Evolutionary conservation across 2,113 vertebrate genomes (phyloP), one percentile per base, ranked within the genome.

Genomic region (Hucho hucho): DNA sequence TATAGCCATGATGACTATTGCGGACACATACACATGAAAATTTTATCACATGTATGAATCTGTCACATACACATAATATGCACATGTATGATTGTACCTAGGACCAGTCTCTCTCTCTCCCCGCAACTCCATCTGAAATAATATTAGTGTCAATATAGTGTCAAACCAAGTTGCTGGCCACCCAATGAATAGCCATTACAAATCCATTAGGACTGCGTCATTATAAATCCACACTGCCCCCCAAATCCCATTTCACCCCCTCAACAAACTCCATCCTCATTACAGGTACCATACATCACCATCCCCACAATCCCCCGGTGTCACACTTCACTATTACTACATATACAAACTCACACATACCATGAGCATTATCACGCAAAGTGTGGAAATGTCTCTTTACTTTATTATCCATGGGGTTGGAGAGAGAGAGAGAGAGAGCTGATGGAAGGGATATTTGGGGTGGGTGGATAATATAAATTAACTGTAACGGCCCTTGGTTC

Each of bases 201-300:
- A 93, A 96, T 93, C 92, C 85, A 93, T 94, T 94, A 92, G 90
- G 91, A 84, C 86, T 81, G 88, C 92, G 92, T 94, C 92, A 90
- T 94, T 93, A 93, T 89, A 83, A 92, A 92, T 92, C 93, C 92
- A 91, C 88, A 90, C 91, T 89, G 91, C 87, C 93, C 93, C 65
- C 88, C 89, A 94, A 94, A 95, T 95, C 94, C 92, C 92, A 95
- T 95, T 94, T 94, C 93, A 93, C 91, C 79, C 92, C 92, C 90
- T 90, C 79, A 86, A 92, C 90, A 93, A 93, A 94, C 93, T 93
- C 92, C 87, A 87, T 93, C 94, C 90, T 86, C 92, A 94, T 94
- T 92, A 92, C 93, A 88, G 87, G 90, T 77, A 78, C 87, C 83
- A 91, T 93, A 90, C 73, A 94, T 93, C 94, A 94, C 81, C 70